Evolutionary conservation across 2,888 invertebrate species (phyloP).

Genomic region (Coelopa pilipes): DNA sequence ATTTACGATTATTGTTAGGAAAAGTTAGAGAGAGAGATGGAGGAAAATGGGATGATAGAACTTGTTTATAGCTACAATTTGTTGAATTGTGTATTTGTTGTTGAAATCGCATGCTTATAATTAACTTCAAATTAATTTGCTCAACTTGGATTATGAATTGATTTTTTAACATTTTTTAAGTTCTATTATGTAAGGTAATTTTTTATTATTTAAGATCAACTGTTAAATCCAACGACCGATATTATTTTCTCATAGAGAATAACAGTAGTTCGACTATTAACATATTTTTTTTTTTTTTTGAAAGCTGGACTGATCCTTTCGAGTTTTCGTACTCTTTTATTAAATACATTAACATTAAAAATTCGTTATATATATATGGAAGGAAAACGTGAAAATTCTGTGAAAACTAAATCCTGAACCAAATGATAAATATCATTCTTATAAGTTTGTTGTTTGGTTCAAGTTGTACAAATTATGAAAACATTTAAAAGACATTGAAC

Average conservation of each 20-base stretch:
- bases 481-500: conserved; percentile 21
- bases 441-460: too few relatives aligned
- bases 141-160: too few relatives aligned
- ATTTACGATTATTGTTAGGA: too few relatives aligned
- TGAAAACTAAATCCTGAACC: too few relatives aligned
- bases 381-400: too few relatives aligned
- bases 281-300: background rate
- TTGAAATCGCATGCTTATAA: too few relatives aligned
- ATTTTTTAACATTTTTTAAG: too few relatives aligned
- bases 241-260: conserved; percentile 14
- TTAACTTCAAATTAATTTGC: too few relatives aligned
- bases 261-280: background rate
- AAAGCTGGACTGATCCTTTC: conserved; percentile 16
- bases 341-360: background rate
- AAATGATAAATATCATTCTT: too few relatives aligned
- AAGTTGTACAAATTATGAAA: conserved; percentile 9
- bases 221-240: conserved; percentile 11
- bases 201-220: conserved; percentile 1
- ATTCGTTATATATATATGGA: background rate
- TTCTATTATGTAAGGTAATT: background rate
- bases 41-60: background rate
- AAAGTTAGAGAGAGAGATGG: background rate
- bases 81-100: background rate
- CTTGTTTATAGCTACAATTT: conserved; percentile 5
- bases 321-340: background rate